Evolutionary conservation across 1,140 invertebrate species (phyloP).

Genomic region (Armadillidium nasatum): DNA sequence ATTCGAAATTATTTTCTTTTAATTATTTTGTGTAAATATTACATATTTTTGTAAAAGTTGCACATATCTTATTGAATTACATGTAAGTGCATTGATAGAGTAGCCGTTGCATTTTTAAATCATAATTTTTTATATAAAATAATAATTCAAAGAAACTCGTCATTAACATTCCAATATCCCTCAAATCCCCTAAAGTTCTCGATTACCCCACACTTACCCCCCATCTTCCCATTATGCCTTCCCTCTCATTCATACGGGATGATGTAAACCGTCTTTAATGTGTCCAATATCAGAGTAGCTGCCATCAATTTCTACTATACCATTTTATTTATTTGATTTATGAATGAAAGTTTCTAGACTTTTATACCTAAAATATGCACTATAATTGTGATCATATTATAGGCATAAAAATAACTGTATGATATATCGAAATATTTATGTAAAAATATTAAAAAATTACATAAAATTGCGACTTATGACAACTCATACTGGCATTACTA

Average conservation of each 20-base stretch:
- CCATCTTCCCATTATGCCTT: neutral
- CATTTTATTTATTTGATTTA: neutral
- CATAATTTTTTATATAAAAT: neutral
- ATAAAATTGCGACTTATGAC: neutral
- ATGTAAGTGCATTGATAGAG: no score
- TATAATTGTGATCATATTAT: neutral
- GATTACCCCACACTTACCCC: neutral
- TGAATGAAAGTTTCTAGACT: conserved; percentile 4
- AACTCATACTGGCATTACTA: neutral
- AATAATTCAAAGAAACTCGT: neutral
- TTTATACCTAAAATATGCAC: neutral
- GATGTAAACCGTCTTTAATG: neutral
- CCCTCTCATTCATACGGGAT: neutral
- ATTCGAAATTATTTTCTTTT: neutral
- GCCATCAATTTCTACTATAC: neutral
- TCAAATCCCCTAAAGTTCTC: neutral
- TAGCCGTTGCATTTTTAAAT: neutral
- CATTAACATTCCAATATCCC: neutral
- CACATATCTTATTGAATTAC: no score
- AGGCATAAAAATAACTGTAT: neutral
- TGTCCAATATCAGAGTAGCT: neutral
- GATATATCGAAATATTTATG: neutral
- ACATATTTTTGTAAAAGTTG: no score
- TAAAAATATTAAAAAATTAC: neutral
- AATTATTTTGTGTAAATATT: neutral